Percentiles rank a stretch among this genome's conserved stretches.
phyloP scores from a whole-genome alignment of 2,888 invertebrate species.

The Nemurella pictetii region DNA sequence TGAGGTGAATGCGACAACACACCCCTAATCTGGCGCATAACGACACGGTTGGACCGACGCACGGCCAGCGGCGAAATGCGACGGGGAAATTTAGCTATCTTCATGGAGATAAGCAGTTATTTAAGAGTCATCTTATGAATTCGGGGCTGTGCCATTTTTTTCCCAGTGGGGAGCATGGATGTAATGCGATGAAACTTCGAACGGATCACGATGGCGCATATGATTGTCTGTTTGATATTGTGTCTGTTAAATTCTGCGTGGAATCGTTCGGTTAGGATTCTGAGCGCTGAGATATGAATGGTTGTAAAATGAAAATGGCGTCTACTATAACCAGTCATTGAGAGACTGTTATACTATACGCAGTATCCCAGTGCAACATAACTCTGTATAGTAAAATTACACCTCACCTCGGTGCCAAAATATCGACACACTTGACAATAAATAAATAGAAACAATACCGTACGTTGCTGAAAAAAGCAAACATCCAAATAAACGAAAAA shows the following conservation, averaged over 20 bases:
- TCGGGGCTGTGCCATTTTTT: no score
- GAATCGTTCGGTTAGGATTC: not conserved
- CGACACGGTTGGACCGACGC: not conserved
- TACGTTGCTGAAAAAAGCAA: not conserved
- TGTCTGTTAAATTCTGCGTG: not conserved
- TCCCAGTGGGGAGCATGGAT: no score
- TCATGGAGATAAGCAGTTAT: no score
- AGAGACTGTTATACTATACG: not conserved
- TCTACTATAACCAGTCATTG: not conserved
- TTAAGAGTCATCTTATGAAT: no score
- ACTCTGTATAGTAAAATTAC: not conserved
- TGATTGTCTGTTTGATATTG: not conserved
- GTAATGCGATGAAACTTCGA: no score
- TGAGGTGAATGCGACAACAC: not conserved
- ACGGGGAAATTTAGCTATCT: no score
- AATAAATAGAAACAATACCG: not conserved
- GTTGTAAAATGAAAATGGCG: not conserved
- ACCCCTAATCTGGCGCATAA: not conserved
- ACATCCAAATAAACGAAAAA: slow-evolving; percentile 32
- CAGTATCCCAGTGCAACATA: not conserved
- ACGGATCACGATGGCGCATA: not conserved
- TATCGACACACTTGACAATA: not conserved
- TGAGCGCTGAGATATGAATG: not conserved
- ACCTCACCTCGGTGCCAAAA: not conserved
- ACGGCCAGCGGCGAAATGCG: no score